phyloP scores from a whole-genome alignment of 2,113 vertebrate genomes.

The Phoenicopterus ruber region DNA sequence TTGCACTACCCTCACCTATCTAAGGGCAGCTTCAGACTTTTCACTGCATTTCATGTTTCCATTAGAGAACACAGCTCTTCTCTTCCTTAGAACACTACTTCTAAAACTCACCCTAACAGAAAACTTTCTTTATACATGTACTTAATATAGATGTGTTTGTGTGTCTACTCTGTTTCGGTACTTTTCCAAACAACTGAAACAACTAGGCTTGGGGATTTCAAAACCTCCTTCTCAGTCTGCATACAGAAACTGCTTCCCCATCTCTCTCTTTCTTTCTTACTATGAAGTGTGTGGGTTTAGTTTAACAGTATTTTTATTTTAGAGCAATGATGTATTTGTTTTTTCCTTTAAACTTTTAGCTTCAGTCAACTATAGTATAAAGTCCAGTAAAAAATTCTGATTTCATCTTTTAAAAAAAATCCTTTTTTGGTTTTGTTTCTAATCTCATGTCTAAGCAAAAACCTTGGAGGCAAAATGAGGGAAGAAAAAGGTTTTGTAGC shows the following conservation, averaged over 20 bases:
- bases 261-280: background rate
- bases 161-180: background rate
- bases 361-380: background rate
- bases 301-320: background rate
- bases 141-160: background rate
- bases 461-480: background rate
- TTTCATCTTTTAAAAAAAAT: background rate
- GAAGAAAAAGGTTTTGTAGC: background rate
- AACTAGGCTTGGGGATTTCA: background rate
- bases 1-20: background rate
- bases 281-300: background rate
- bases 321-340: background rate
- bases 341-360: background rate
- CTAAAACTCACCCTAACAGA: background rate
- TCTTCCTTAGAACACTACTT: background rate
- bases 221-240: background rate
- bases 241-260: background rate
- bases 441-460: background rate
- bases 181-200: background rate
- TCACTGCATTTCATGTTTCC: background rate
- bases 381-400: background rate
- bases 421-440: background rate
- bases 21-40: background rate
- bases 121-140: background rate
- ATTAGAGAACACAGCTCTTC: background rate